phyloP scores from a whole-genome alignment of 1,140 invertebrate species.

The Papilio polyxenes region DNA sequence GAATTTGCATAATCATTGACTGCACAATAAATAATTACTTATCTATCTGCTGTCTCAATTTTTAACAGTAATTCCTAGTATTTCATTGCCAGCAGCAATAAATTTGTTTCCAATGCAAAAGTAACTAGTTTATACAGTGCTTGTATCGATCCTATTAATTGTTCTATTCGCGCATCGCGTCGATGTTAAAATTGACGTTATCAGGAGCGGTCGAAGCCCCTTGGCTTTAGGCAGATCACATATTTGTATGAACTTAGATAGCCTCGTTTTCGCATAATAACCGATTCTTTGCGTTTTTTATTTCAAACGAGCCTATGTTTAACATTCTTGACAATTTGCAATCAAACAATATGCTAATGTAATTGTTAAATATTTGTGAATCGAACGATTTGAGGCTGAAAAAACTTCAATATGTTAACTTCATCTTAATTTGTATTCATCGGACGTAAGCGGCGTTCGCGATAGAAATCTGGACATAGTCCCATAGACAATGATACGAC shows the following conservation, averaged over 20 bases:
- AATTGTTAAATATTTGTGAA: slow-evolving; percentile 9
- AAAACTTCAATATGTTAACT: slow-evolving; percentile 33
- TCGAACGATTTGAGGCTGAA: not conserved
- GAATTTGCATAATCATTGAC: not conserved
- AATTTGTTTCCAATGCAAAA: not conserved
- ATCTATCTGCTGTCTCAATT: not conserved
- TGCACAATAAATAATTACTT: too few relatives aligned
- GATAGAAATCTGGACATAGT: slow-evolving; percentile 57
- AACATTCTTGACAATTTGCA: slow-evolving; percentile 12
- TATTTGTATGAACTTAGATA: slow-evolving; percentile 72
- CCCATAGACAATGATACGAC: slow-evolving; percentile 65
- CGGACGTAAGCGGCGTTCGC: slow-evolving; percentile 49
- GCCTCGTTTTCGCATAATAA: slow-evolving; percentile 59
- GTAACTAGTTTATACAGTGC: slow-evolving; percentile 7
- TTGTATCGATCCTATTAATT: slow-evolving; percentile 29
- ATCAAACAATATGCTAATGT: not conserved
- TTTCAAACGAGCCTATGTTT: slow-evolving; percentile 39
- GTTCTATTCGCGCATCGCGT: slow-evolving; percentile 33
- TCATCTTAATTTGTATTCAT: slow-evolving; percentile 60
- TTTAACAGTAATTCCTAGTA: not conserved
- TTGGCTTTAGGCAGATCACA: slow-evolving; percentile 67
- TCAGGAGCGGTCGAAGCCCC: slow-evolving; percentile 73
- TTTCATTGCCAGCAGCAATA: not conserved
- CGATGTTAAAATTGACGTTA: slow-evolving; percentile 56
- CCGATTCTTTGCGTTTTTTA: slow-evolving; percentile 49